Conservation (phyloP, 2,888 invertebrate species). For the Oasisia sp. region DNA sequence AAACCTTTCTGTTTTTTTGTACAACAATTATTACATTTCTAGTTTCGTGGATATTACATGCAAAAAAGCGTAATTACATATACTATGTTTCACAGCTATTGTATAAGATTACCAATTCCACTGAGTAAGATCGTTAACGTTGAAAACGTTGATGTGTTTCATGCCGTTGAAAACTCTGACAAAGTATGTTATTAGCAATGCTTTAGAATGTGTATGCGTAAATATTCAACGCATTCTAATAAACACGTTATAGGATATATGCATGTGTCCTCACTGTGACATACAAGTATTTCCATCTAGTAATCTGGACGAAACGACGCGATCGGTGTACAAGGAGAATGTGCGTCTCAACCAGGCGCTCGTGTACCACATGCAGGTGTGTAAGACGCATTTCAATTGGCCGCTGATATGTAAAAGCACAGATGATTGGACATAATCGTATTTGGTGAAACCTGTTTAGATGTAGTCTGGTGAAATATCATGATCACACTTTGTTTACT, state of each 20-base stretch:
- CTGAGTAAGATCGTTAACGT: too few species aligned
- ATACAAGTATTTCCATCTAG: slow-evolving; percentile 34
- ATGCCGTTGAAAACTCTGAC: background rate
- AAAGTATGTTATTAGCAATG: background rate
- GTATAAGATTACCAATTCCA: too few species aligned
- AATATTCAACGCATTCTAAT: background rate
- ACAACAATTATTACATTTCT: too few species aligned
- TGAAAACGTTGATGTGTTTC: background rate
- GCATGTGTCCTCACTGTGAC: background rate
- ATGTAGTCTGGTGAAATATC: background rate
- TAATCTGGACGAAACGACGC: slow-evolving; percentile 65
- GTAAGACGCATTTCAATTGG: background rate
- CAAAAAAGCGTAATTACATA: background rate
- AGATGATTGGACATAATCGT: background rate
- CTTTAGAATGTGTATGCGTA: background rate
- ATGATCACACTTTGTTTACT: background rate
- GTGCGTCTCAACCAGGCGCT: slow-evolving; percentile 61
- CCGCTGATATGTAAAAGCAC: background rate
- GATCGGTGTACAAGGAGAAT: slow-evolving; percentile 65
- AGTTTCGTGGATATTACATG: background rate
- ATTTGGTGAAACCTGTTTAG: background rate
- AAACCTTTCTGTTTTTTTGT: too few species aligned
- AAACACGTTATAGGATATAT: background rate
- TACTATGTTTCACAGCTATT: background rate
- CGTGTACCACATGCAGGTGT: slow-evolving; percentile 52